Conservation (phyloP, 2,113 vertebrate genomes). For the Ochotona curzoniae region DNA sequence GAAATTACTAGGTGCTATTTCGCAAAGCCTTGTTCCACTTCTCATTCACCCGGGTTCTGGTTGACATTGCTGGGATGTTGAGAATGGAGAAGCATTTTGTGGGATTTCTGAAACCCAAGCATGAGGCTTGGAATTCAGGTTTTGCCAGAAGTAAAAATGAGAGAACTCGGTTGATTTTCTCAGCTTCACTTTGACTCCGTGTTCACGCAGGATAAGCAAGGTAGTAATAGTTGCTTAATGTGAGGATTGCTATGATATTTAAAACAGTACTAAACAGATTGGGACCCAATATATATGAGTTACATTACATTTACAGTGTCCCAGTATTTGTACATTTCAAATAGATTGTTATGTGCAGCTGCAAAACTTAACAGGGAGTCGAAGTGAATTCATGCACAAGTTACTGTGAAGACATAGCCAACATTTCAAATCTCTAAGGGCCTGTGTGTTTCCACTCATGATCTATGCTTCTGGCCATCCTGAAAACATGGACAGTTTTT, state of each 20-base stretch:
- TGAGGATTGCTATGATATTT: not conserved
- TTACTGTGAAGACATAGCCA: not conserved
- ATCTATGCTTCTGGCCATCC: not conserved
- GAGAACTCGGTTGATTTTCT: not conserved
- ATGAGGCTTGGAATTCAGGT: conserved; percentile 2
- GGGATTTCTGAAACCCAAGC: not conserved
- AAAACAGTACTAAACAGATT: not conserved
- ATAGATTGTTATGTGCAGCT: not conserved
- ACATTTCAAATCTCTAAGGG: not conserved
- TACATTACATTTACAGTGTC: not conserved
- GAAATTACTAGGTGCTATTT: not conserved
- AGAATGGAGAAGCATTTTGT: not conserved
- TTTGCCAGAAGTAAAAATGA: not conserved
- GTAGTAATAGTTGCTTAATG: not conserved
- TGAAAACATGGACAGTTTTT: not conserved
- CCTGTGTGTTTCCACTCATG: not conserved
- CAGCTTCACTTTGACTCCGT: not conserved
- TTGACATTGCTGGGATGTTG: not conserved
- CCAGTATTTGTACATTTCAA: not conserved
- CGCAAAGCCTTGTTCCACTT: not conserved
- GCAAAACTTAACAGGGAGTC: not conserved
- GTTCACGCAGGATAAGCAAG: not conserved
- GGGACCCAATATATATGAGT: not conserved
- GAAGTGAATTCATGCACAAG: not conserved
- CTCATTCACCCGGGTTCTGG: not conserved